A percentile compares a stretch with the other conserved stretches of the same genome.
Evolutionary conservation across 2,888 invertebrate genomes (phyloP).

Genomic region (Chironomus riparius): DNA sequence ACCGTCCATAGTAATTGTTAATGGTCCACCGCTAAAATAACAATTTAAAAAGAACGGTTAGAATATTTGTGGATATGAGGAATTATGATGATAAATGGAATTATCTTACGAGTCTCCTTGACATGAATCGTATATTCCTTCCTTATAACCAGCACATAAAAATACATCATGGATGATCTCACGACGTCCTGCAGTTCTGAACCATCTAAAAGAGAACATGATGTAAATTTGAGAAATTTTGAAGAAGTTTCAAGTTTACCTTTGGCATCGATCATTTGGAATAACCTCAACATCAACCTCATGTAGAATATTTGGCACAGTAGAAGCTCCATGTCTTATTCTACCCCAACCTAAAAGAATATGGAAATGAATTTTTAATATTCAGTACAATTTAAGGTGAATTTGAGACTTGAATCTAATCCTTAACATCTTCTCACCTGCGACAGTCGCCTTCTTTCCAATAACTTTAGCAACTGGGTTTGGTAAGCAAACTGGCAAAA

Average conservation of each 20-base stretch:
- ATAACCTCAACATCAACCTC: slow-evolving; percentile 81
- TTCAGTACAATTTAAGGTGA: too few species aligned
- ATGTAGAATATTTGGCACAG: slow-evolving; percentile 73
- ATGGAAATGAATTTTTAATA: not conserved
- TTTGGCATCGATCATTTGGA: slow-evolving; percentile 81
- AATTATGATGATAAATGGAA: not conserved
- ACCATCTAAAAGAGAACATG: slow-evolving; percentile 52
- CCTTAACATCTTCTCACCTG: too few species aligned
- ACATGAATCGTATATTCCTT: slow-evolving; percentile 65
- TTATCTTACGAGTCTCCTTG: slow-evolving; percentile 48
- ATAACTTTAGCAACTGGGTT: slow-evolving; percentile 66
- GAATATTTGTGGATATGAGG: not conserved
- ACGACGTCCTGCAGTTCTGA: slow-evolving; percentile 76
- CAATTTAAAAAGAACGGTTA: not conserved
- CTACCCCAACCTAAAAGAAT: slow-evolving; percentile 65
- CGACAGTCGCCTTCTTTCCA: slow-evolving; percentile 83
- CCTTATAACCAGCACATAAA: slow-evolving; percentile 86
- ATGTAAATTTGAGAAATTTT: not conserved
- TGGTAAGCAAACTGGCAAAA: slow-evolving; percentile 84
- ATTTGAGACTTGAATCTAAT: too few species aligned
- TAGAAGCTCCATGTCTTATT: slow-evolving; percentile 77
- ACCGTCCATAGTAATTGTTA: slow-evolving; percentile 78
- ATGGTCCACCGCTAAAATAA: slow-evolving; percentile 57
- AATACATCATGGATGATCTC: slow-evolving; percentile 93
- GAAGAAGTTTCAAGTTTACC: not conserved